A percentile compares a stretch with the other conserved stretches of the same genome.
These are phyloP conservation scores for Antechinus flavipes DNA, from an alignment of 2,113 vertebrate species.

Conservation along the genomic window DNA sequence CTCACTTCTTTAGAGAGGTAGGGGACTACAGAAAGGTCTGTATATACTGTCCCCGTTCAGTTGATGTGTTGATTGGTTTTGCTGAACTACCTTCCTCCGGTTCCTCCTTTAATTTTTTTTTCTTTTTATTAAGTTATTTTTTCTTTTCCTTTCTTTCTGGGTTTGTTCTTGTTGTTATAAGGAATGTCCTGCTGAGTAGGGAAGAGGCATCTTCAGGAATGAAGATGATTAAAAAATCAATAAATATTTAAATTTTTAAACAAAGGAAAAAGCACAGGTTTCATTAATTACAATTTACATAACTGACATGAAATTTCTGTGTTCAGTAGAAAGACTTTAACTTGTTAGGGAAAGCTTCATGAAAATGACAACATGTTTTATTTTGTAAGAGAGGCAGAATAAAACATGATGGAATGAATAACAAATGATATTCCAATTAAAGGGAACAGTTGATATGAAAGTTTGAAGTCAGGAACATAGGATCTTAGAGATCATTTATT, in stretches of 20 bases:
- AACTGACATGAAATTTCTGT: background rate
- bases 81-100: background rate
- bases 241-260: background rate
- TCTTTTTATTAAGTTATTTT: background rate
- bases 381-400: background rate
- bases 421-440: background rate
- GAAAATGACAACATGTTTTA: background rate
- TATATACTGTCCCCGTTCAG: background rate
- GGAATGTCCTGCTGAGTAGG: background rate
- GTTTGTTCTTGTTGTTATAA: background rate
- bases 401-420: background rate
- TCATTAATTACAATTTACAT: background rate
- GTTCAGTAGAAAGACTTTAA: background rate
- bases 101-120: background rate
- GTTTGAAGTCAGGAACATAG: background rate
- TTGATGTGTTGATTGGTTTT: background rate
- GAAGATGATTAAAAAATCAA: conserved; percentile 35
- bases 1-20: background rate
- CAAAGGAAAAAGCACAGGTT: background rate
- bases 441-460: conserved; percentile 5
- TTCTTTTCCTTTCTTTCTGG: background rate
- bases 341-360: background rate
- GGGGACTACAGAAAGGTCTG: background rate
- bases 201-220: background rate
- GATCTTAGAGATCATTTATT: background rate